A percentile compares a stretch with the other conserved stretches of the same genome.
Evolutionary conservation across 2,797 vertebrate species (phyloP).

Genomic region (Gila robusta): DNA sequence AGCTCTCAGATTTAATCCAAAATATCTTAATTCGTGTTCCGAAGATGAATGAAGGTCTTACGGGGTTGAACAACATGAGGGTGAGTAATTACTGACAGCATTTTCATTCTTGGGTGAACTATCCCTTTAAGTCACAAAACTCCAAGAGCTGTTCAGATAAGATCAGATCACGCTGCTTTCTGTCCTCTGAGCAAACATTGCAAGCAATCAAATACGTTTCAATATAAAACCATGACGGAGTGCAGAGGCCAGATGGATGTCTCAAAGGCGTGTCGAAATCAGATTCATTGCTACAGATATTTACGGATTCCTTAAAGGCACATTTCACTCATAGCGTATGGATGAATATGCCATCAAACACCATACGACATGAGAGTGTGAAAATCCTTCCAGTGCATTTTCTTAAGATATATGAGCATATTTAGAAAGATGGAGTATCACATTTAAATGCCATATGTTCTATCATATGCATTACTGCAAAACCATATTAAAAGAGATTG

Average conservation of each 20-base stretch:
- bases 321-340: neutral
- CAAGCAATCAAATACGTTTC: neutral
- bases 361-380: neutral
- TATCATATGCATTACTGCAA: neutral
- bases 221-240: neutral
- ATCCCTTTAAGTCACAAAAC: neutral
- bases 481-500: neutral
- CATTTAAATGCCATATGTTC: constrained; percentile 22
- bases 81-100: too few relatives aligned
- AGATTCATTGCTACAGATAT: neutral
- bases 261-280: neutral
- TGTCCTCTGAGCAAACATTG: constrained; percentile 10
- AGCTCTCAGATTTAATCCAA: too few relatives aligned
- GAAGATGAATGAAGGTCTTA: too few relatives aligned
- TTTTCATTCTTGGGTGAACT: too few relatives aligned
- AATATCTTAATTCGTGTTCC: too few relatives aligned
- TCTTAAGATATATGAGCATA: constrained; percentile 20
- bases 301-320: neutral
- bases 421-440: constrained; percentile 15
- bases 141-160: neutral
- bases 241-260: constrained; percentile 9
- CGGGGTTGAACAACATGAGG: too few relatives aligned
- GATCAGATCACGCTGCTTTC: neutral
- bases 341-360: constrained; percentile 11
- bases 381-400: constrained; percentile 1